phyloP scores from a whole-genome alignment of 2,888 invertebrate genomes.

The Eristalinus aeneus region DNA sequence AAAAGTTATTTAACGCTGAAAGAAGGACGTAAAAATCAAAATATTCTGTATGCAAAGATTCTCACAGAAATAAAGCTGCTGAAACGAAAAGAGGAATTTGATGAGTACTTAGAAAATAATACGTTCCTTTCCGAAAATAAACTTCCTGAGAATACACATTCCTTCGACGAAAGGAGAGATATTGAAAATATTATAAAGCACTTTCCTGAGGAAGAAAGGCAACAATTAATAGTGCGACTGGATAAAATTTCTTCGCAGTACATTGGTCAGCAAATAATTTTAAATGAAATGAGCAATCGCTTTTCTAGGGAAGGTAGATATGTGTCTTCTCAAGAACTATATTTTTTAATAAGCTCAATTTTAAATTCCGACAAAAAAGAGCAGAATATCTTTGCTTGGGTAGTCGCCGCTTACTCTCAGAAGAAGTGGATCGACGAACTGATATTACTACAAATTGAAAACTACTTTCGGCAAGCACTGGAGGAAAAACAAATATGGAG shows the following conservation, averaged over 20 bases:
- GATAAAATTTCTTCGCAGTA: too few relatives aligned
- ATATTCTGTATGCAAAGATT: too few relatives aligned
- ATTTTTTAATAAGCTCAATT: not conserved
- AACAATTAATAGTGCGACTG: not conserved
- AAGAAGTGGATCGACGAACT: not conserved
- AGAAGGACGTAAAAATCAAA: too few relatives aligned
- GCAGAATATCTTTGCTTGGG: not conserved
- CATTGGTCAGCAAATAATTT: too few relatives aligned
- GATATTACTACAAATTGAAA: not conserved
- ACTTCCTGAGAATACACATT: too few relatives aligned
- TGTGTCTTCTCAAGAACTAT: not conserved
- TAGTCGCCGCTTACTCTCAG: conserved; percentile 1
- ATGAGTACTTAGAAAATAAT: too few relatives aligned
- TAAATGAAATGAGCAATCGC: not conserved
- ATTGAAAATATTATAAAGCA: not conserved
- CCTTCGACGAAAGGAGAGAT: not conserved
- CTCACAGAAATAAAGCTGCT: too few relatives aligned
- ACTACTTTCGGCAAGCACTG: not conserved
- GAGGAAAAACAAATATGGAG: not conserved
- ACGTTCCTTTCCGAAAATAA: too few relatives aligned
- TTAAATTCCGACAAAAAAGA: not conserved
- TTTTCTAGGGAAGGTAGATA: not conserved
- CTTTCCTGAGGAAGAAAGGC: not conserved
- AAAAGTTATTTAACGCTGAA: too few relatives aligned
- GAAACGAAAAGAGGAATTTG: too few relatives aligned